Evolutionary conservation across 2,888 invertebrate genomes (phyloP).

Genomic region (Drosophila lutescens): DNA sequence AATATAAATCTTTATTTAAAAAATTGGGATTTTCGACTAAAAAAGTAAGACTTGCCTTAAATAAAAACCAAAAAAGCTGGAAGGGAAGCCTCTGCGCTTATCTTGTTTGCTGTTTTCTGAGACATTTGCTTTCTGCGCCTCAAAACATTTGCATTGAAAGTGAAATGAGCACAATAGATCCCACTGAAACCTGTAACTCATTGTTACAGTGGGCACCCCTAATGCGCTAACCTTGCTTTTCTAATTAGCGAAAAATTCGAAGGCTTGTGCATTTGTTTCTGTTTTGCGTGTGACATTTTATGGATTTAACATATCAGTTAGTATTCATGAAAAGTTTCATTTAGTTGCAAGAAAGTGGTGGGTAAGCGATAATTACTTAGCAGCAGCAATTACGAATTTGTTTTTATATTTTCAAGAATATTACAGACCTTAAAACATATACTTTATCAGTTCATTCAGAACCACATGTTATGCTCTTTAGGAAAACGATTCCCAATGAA

Average conservation of each 20-base stretch:
- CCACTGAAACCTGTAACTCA: constrained; percentile 1
- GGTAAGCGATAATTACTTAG: not conserved
- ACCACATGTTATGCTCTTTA: too few species aligned
- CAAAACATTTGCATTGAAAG: constrained; percentile 4
- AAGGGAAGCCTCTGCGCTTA: too few species aligned
- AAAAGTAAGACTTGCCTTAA: too few species aligned
- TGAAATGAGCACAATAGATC: not conserved
- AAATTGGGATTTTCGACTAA: too few species aligned
- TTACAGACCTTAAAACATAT: too few species aligned
- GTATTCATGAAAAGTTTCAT: not conserved
- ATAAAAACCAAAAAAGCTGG: too few species aligned
- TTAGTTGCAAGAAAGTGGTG: constrained; percentile 7
- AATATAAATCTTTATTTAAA: too few species aligned
- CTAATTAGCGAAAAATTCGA: constrained; percentile 20
- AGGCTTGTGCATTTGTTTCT: not conserved
- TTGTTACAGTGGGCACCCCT: constrained; percentile 1
- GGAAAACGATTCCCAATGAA: too few species aligned
- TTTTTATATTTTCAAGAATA: too few species aligned
- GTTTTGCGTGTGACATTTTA: constrained; percentile 1
- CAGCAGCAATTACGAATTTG: too few species aligned
- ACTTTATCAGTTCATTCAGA: too few species aligned
- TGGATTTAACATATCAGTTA: constrained; percentile 5
- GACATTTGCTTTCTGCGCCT: not conserved
- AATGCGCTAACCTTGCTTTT: not conserved
- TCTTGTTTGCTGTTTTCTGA: not conserved